Conservation (phyloP, 2,113 vertebrate species). For the Anolis sagrei region DNA sequence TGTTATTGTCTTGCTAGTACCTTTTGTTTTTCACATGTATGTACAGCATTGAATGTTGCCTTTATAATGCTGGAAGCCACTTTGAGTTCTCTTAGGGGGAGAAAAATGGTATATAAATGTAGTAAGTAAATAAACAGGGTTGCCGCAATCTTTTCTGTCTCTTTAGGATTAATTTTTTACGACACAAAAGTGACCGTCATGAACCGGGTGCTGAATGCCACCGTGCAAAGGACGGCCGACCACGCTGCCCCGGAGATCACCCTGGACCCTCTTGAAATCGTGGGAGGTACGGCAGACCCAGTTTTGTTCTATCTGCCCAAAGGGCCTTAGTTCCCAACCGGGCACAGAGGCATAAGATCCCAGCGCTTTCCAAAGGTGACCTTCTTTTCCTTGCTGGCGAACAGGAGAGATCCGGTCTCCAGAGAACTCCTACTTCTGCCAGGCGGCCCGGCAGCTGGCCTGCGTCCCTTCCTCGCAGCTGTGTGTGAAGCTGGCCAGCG, state of each 20-base stretch:
- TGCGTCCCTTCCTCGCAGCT: conserved; percentile 94
- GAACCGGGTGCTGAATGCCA: conserved; percentile 95
- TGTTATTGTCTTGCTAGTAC: no score
- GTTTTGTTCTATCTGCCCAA: accelerated
- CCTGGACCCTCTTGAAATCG: conserved; percentile 93
- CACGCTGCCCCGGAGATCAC: conserved; percentile 97
- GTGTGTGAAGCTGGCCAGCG: conserved; percentile 94
- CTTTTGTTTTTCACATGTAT: no score
- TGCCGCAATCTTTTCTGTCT: no score
- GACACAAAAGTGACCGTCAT: conserved; percentile 96
- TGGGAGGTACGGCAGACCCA: conserved; percentile 80
- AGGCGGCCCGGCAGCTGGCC: conserved; percentile 92
- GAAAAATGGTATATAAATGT: no score
- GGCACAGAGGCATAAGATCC: not conserved
- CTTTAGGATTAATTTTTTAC: conserved; percentile 91
- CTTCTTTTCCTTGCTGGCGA: not conserved
- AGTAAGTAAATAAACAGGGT: no score
- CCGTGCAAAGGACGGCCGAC: conserved; percentile 94
- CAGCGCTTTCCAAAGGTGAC: not conserved
- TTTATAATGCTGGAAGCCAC: no score
- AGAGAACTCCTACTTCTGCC: conserved; percentile 97
- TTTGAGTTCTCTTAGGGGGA: no score
- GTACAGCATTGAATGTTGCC: no score
- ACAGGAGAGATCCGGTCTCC: conserved; percentile 91
- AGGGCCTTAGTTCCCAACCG: not conserved